phyloP scores from a whole-genome alignment of 2,113 vertebrate genomes.

The Alaudala cheleensis region DNA sequence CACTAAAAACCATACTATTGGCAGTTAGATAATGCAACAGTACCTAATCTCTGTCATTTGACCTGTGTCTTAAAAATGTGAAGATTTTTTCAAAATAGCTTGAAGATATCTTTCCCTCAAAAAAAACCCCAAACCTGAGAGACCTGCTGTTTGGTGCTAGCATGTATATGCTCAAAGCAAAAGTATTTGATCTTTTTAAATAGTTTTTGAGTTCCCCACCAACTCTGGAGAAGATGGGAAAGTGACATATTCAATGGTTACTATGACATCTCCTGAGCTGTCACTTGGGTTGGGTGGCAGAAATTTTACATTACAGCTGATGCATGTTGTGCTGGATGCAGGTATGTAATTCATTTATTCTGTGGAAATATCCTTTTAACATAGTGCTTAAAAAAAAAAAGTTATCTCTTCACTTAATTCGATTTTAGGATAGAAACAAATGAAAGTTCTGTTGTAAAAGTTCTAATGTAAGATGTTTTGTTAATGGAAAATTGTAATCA shows the following conservation, averaged over 20 bases:
- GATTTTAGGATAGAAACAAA: not conserved
- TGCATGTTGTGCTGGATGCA: not conserved
- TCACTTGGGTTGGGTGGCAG: not conserved
- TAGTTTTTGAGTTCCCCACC: not conserved
- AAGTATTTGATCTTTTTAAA: not conserved
- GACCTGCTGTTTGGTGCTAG: not conserved
- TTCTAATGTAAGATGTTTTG: not conserved
- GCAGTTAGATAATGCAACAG: not conserved
- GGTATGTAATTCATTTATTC: not conserved
- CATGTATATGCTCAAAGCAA: not conserved
- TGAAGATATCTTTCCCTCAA: not conserved
- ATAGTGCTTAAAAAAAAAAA: not conserved
- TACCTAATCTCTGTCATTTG: not conserved
- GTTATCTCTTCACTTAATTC: not conserved
- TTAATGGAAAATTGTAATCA: not conserved
- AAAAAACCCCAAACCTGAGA: fast-evolving
- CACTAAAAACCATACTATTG: not conserved
- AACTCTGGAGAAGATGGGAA: not conserved
- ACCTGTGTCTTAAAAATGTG: not conserved
- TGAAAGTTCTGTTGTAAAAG: not conserved
- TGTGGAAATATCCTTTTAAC: not conserved
- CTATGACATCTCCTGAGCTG: not conserved
- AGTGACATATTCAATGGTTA: not conserved
- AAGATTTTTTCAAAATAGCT: not conserved
- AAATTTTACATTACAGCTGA: not conserved